These are phyloP conservation scores for Lutjanus argentimaculatus DNA, from an alignment of 2,797 vertebrate species.

Conservation along the genomic window DNA sequence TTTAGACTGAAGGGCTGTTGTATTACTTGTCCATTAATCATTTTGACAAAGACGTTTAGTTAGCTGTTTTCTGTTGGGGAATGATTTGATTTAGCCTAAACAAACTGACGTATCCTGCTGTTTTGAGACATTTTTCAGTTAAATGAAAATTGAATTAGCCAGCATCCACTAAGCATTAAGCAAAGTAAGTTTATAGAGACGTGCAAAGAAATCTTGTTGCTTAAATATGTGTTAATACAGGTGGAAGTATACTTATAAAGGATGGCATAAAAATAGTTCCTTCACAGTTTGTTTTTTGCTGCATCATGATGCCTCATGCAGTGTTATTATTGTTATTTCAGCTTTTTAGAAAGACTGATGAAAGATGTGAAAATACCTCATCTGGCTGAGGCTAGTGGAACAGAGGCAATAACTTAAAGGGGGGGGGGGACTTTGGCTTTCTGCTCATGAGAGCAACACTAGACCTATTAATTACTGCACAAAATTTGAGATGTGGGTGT, in stretches of 20 bases:
- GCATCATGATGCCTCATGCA: conserved; percentile 1
- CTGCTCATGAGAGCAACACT: conserved; percentile 26
- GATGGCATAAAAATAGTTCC: background rate
- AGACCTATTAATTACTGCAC: conserved; percentile 20
- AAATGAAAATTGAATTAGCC: background rate
- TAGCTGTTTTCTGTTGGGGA: background rate
- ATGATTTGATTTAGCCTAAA: background rate
- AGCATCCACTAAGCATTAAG: background rate
- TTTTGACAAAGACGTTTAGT: background rate
- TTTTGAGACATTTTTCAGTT: background rate
- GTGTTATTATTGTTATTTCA: conserved; percentile 8
- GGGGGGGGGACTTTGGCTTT: conserved; percentile 8
- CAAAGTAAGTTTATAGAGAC: background rate
- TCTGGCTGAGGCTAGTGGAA: conserved; percentile 17
- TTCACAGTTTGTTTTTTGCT: conserved; percentile 3
- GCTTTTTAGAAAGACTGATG: conserved; percentile 20
- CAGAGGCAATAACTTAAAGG: conserved; percentile 10
- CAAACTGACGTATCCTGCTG: background rate
- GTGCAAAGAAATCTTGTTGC: background rate
- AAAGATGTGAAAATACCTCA: conserved; percentile 18
- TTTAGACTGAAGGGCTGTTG: background rate
- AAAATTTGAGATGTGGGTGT: conserved; percentile 39
- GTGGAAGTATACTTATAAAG: background rate
- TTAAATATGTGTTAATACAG: background rate
- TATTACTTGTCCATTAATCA: background rate